Evolutionary conservation across 2,113 vertebrate species (phyloP).

Genomic region (Setophaga petechia): DNA sequence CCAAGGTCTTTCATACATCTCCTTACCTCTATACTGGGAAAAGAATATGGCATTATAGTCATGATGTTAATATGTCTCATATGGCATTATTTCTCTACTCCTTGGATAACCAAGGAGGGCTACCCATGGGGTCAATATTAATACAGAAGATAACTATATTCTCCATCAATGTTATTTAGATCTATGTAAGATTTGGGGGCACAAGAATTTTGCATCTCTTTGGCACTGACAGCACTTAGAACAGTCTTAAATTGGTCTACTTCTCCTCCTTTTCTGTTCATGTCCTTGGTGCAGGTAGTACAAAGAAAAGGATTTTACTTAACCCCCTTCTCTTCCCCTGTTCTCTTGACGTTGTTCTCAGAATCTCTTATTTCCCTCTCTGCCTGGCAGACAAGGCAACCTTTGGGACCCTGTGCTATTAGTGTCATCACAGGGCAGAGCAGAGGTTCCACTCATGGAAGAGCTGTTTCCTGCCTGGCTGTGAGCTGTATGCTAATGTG

Average conservation of each 20-base stretch:
- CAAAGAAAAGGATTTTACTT: conserved; percentile 7
- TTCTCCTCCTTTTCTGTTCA: not conserved
- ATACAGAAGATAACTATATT: not conserved
- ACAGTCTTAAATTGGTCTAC: not conserved
- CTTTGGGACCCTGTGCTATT: not conserved
- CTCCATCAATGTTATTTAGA: not conserved
- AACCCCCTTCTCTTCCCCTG: not conserved
- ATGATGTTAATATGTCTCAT: not conserved
- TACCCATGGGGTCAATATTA: not conserved
- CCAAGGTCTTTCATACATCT: not conserved
- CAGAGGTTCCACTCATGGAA: not conserved
- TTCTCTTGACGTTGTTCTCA: not conserved
- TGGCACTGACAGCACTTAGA: not conserved
- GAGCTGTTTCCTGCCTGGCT: not conserved
- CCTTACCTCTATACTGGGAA: not conserved
- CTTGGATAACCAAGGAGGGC: not conserved
- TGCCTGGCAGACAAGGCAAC: not conserved
- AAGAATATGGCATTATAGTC: not conserved
- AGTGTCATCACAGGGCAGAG: not conserved
- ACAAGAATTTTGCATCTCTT: not conserved
- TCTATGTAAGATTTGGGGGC: not conserved
- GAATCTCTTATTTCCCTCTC: not conserved
- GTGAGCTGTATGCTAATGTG: not conserved
- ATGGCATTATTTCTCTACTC: not conserved
- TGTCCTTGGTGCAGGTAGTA: not conserved